Evolutionary conservation across 2,113 vertebrate species (phyloP).

Genomic region (Bucco capensis): DNA sequence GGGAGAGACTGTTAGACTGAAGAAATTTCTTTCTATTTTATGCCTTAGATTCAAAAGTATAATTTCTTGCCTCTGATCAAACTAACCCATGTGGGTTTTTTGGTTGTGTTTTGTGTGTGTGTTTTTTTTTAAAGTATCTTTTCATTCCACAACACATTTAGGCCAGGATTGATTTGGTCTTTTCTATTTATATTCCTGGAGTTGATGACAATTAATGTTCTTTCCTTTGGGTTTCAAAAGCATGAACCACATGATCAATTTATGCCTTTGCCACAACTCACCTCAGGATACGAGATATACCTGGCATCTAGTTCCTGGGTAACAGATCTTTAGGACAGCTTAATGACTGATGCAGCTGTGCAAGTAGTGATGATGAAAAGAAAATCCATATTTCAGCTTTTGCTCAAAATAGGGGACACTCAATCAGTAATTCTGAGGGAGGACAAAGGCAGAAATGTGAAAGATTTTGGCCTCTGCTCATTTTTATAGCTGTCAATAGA

Average conservation of each 20-base stretch:
- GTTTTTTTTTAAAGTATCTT: neutral
- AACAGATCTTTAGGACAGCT: constrained; percentile 69
- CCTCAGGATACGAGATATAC: constrained; percentile 45
- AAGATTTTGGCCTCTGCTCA: constrained; percentile 27
- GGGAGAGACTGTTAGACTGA: neutral
- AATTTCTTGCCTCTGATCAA: neutral
- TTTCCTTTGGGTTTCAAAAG: constrained; percentile 39
- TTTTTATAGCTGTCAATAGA: constrained; percentile 44
- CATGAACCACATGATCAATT: constrained; percentile 41
- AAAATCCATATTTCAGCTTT: constrained; percentile 70
- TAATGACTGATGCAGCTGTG: constrained; percentile 66
- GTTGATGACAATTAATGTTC: constrained; percentile 45
- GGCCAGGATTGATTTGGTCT: neutral
- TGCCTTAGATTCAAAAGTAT: neutral
- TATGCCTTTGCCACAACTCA: constrained; percentile 49
- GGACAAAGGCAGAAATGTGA: constrained; percentile 29
- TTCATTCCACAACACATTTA: neutral
- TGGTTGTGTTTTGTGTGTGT: neutral
- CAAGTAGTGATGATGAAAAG: constrained; percentile 59
- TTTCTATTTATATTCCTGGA: constrained; percentile 28
- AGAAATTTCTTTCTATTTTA: neutral
- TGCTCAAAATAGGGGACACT: constrained; percentile 38
- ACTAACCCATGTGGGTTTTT: neutral
- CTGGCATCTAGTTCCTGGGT: constrained; percentile 43
- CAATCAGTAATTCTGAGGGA: constrained; percentile 49